Evolutionary conservation across 2,797 vertebrate genomes (phyloP).

Genomic region (Acanthis flammea): DNA sequence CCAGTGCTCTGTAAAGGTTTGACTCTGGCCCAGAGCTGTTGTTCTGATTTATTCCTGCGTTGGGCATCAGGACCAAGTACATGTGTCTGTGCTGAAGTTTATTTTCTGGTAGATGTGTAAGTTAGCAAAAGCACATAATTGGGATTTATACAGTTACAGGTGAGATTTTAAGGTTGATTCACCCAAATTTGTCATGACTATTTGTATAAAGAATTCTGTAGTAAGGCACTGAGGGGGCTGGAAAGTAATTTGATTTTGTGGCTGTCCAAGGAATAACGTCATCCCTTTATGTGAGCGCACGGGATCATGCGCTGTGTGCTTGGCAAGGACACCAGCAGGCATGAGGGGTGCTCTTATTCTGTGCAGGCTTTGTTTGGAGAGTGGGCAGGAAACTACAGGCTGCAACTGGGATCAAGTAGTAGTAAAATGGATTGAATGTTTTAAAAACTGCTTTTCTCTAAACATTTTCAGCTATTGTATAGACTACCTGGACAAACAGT

Average conservation of each 20-base stretch:
- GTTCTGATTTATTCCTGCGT: conserved; percentile 30
- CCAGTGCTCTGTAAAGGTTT: background rate
- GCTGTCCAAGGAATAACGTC: conserved; percentile 12
- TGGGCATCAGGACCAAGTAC: conserved; percentile 6
- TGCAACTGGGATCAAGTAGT: background rate
- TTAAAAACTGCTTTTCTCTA: background rate
- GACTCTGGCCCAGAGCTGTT: background rate
- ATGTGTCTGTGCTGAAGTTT: background rate
- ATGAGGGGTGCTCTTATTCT: conserved; percentile 16
- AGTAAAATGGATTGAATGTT: background rate
- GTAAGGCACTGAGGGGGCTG: background rate
- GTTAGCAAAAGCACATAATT: conserved; percentile 19
- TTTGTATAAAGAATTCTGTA: conserved; percentile 14
- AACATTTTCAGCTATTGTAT: background rate
- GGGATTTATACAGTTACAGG: background rate
- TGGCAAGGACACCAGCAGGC: conserved; percentile 35
- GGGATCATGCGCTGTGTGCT: conserved; percentile 37
- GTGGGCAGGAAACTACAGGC: background rate
- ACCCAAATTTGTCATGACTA: conserved; percentile 15
- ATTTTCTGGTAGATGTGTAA: background rate
- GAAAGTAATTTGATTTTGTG: background rate
- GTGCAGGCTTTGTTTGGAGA: conserved; percentile 61
- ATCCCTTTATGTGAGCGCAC: conserved; percentile 35
- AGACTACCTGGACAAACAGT: background rate
- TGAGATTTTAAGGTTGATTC: conserved; percentile 11